phyloP scores from a whole-genome alignment of 2,797 vertebrate genomes.

The Potorous gilbertii region DNA sequence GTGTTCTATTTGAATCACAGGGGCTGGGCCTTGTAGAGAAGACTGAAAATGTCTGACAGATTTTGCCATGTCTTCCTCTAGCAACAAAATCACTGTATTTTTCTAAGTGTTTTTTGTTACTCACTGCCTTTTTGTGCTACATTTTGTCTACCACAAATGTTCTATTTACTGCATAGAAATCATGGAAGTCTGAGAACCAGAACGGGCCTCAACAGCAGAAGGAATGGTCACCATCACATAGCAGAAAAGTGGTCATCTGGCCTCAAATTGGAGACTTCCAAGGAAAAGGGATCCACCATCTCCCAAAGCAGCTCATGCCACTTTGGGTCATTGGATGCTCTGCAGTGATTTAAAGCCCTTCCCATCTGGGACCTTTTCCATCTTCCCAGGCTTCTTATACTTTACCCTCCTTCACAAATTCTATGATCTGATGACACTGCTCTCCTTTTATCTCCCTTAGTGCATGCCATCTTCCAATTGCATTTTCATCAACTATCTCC shows the following conservation, averaged over 20 bases:
- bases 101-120: background rate
- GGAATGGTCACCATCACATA: background rate
- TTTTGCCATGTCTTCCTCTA: background rate
- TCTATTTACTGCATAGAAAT: background rate
- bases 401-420: background rate
- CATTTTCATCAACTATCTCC: background rate
- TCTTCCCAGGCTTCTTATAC: background rate
- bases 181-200: background rate
- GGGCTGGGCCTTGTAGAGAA: background rate
- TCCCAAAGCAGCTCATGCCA: background rate
- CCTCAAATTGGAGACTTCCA: background rate
- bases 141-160: background rate
- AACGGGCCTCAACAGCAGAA: background rate
- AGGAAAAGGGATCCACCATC: background rate
- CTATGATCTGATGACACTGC: background rate
- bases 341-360: background rate
- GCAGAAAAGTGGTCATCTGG: background rate
- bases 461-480: background rate
- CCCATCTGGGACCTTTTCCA: background rate
- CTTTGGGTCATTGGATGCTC: background rate
- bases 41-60: background rate
- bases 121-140: background rate
- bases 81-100: background rate
- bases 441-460: background rate
- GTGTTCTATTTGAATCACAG: background rate